These are phyloP conservation scores for Montifringilla adamsi DNA, from an alignment of 2,113 vertebrate species.

Conservation along the genomic window DNA sequence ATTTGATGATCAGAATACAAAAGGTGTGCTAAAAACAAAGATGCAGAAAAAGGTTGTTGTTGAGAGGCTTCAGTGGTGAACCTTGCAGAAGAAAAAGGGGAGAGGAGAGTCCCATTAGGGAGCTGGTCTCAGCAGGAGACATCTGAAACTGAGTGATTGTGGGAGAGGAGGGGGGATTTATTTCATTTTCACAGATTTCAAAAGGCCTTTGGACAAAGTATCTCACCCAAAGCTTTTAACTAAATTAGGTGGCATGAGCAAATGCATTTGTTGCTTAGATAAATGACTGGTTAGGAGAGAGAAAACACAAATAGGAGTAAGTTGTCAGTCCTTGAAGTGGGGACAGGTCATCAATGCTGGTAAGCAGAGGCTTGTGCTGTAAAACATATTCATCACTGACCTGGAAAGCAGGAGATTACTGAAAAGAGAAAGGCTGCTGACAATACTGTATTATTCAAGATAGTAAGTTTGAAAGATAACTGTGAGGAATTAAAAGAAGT, in stretches of 20 bases:
- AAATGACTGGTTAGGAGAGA: background rate
- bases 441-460: background rate
- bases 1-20: background rate
- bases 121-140: background rate
- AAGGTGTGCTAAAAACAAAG: background rate
- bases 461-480: background rate
- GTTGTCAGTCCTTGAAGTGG: background rate
- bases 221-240: conserved; percentile 24
- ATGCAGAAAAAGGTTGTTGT: background rate
- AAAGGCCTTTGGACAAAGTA: background rate
- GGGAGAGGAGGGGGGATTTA: background rate
- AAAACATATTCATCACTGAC: background rate
- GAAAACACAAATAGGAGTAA: background rate
- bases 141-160: background rate
- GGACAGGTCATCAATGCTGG: background rate
- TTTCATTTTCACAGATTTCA: background rate
- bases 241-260: conserved; percentile 1
- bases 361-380: background rate
- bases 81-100: background rate
- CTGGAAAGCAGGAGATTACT: background rate
- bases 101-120: background rate
- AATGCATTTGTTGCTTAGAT: background rate
- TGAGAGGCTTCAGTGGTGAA: background rate
- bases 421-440: background rate
- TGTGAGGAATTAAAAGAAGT: background rate